Base-by-base conservation (phyloP, 2,113 vertebrate genomes). In the Echinops telfairi region DNA sequence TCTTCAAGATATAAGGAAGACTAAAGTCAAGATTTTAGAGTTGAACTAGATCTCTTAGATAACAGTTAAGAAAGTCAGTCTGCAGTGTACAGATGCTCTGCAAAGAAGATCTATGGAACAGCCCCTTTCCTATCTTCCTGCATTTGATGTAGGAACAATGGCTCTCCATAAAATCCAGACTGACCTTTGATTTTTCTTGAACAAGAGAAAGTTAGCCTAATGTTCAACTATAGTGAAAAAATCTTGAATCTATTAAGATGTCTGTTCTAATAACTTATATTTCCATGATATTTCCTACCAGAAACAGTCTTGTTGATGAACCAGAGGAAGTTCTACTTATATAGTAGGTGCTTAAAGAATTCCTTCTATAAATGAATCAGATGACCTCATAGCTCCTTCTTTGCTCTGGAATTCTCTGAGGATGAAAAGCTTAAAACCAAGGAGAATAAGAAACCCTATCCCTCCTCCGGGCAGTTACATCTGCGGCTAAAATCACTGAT, bases 271-370 rank as follows among this genome's bases (percentile, higher is more conserved):
- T 87, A 88, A 70, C 38, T 85, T 87, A n/a, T 1, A 71, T 93
- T 25, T 20, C 40, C 87, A 88, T 10, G 77, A 64, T 60, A 75
- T 78, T 92, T 94, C 29, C 7, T 76, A 76, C 76, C 22, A 71
- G 62, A 76, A 85, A 70, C 71, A 22, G 38, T 91, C 84, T 86
- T 86, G 57, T 92, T 94, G 64, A 93, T 22, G 89, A 91, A 84
- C 47, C 36, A 90, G 62, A 91, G 62, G 83, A 81, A 91, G 10
- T 6, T 91, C 19, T 80, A 27, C 20, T 79, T 71, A 29, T 27
- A 62, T 92, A 71, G 40, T 86, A 86, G 29, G 15, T 79, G 6
- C 57, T 86, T 81, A 53, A 92, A 71, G 68, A 70, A 82, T 91
- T 94, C 29, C 11, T 53, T 88, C 6, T 17, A n/a, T 47, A 60